Evolutionary conservation across 2,888 invertebrate genomes (phyloP), one percentile per base, ranked within the genome.

Genomic region (Ornithoptera alexandrae): DNA sequence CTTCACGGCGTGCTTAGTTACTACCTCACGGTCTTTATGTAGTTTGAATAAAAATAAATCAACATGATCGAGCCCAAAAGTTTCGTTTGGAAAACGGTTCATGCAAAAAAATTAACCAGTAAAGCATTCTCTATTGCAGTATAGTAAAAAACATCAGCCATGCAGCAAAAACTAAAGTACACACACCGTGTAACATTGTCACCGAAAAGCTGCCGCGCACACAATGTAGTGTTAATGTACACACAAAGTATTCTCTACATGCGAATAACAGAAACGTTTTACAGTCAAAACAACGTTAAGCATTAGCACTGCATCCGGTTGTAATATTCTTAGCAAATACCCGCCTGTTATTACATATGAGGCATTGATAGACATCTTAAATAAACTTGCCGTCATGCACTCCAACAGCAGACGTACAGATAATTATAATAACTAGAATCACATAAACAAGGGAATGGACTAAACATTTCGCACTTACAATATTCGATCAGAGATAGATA

Each of bases 171-270:
- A 69, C 42, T 60, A 68, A 71, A 65, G 61, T 64, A 64, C 60
- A 59, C 59, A 67, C 60, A 59, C 42, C 64, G 60, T 24, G 50
- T 56, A 60, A 67, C 70, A 60, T 70, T 67, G 67, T 70, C 70
- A 67, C 65, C 67, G 57, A 65, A 71, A 67, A 71, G 65, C 70
- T 68, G 64, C 67, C 67, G 64, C 64, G 64, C 18, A 50, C 70
- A 71, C 70, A 71, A 71, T 71, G 67, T 71, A 62, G 61, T 62
- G 53, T 65, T 67, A 70, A 67, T 67, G 65, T 65, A n/a, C 62
- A 57, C 67, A 71, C 70, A 71, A 71, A 67, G 70, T 62, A 62
- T 71, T 58, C 39, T 64, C 24, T 56, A 53, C 39, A 67, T 70
- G 46, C 60, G 56, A 71, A 71, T 71, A 67, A 50, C 70, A 71